Percentiles rank a stretch among this genome's conserved stretches.
These are phyloP conservation scores for Saturnia japonica DNA, from an alignment of 2,888 invertebrate genomes.

Conservation along the genomic window DNA sequence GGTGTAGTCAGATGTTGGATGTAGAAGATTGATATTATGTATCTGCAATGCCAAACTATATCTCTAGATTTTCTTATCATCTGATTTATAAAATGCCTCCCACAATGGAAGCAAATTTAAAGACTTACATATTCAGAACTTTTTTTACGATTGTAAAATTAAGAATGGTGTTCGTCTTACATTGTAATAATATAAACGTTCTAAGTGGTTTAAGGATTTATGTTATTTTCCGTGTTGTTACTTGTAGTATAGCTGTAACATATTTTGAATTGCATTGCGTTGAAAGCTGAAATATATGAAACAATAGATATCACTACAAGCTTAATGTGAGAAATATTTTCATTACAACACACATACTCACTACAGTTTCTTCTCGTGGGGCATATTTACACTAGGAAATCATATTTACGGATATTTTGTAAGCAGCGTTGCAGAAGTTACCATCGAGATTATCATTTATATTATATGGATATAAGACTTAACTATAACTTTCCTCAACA, in stretches of 20 bases:
- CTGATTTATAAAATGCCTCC: no score
- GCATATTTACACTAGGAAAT: not conserved
- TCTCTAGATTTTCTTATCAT: no score
- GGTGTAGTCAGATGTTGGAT: no score
- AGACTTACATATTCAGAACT: no score
- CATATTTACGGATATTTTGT: not conserved
- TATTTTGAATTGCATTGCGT: constrained; percentile 18
- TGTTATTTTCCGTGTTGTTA: not conserved
- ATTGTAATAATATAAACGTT: not conserved
- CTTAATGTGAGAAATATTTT: constrained; percentile 55
- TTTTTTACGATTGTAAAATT: not conserved
- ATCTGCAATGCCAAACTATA: no score
- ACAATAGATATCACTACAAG: constrained; percentile 56
- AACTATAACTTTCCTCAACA: no score
- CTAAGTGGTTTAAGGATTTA: not conserved
- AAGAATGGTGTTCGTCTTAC: not conserved
- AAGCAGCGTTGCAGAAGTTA: not conserved
- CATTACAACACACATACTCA: constrained; percentile 25
- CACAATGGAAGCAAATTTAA: no score
- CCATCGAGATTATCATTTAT: not conserved
- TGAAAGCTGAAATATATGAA: constrained; percentile 28
- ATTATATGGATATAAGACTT: no score
- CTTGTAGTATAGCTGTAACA: constrained; percentile 15
- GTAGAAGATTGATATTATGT: no score
- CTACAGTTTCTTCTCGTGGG: not conserved